Percentiles rank a stretch among this genome's conserved stretches.
phyloP scores from a whole-genome alignment of 2,797 vertebrate species.

The Chanos chanos region DNA sequence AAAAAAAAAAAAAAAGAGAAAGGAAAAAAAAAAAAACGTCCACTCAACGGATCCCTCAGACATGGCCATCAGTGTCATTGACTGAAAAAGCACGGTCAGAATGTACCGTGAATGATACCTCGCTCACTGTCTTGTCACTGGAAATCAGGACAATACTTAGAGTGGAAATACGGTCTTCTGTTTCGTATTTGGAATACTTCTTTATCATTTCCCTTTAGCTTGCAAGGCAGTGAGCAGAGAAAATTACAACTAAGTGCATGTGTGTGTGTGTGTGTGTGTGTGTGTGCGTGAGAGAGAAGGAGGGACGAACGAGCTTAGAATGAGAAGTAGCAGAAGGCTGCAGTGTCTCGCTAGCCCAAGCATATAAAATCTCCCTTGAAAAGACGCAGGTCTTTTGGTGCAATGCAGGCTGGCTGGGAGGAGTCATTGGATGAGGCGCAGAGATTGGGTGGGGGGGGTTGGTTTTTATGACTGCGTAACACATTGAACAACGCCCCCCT shows the following conservation, averaged over 20 bases:
- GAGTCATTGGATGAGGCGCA: slow-evolving; percentile 2
- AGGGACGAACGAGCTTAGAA: neutral
- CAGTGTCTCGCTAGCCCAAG: neutral
- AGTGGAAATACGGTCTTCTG: no score
- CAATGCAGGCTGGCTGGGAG: slow-evolving; percentile 42
- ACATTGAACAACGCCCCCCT: neutral
- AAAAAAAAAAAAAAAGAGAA: no score
- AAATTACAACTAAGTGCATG: neutral
- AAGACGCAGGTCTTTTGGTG: slow-evolving; percentile 40
- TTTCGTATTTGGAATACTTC: no score
- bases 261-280: neutral
- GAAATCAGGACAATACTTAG: no score
- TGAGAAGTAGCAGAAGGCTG: slow-evolving; percentile 12
- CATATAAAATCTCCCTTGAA: slow-evolving; percentile 16
- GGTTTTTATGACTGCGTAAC: slow-evolving; percentile 10
- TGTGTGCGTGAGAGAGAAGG: neutral
- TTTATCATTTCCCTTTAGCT: no score
- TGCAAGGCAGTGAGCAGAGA: no score
- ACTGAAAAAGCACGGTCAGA: no score
- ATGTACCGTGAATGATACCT: no score
- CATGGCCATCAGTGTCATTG: no score
- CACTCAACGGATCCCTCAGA: no score
- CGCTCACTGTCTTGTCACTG: no score
- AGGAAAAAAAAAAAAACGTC: no score
- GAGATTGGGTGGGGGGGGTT: neutral